Base-by-base conservation (phyloP, 2,113 vertebrate species). In the Monopterus albus region DNA sequence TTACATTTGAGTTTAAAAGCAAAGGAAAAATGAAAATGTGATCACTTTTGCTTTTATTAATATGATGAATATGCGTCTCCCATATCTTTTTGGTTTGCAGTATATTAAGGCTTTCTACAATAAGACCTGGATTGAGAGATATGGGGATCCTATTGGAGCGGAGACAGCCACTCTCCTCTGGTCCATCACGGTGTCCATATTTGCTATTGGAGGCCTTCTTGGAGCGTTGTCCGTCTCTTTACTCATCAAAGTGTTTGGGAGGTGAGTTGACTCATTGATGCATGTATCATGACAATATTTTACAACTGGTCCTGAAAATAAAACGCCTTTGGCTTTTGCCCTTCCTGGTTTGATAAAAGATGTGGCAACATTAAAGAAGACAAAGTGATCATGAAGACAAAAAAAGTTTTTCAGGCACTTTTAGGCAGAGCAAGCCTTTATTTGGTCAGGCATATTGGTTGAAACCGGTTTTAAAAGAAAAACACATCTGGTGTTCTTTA, bases 151-250 rank as follows among this genome's bases (percentile, higher is more conserved):
- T 0, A 57, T 94, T 5, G 78, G 90, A 40, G 75, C 79, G 0
- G 86, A 92, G 56, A 94, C 88, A 0, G 51, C 93, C 71, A 98
- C 93, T 0, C 85, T 98, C 25, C 93, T 99, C 29, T 98, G 96
- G 96, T 98, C 97, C 4, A 17, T 97, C 87, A 98, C 95, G 0
- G 96, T 99, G 61, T 99, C 97, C 60, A 92, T 98, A 85, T 98
- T 96, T 75, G 94, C 97, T 53, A 95, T 98, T 0, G 96, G 97
- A 55, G 97, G 97, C 40, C 94, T 98, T 43, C 70, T 95, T 25
- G 96, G 97, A 64, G 91, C 96, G 0, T 61, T 96, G 2, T 84
- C 91, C 6, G 95, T 93, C 52, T 94, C 94, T 17, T 72, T 92
- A 29, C 89, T 95, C 20, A 91, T 96, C 55, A 98, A 94, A 79